Base-by-base conservation (phyloP, 2,113 vertebrate genomes). In the Theristicus caerulescens region DNA sequence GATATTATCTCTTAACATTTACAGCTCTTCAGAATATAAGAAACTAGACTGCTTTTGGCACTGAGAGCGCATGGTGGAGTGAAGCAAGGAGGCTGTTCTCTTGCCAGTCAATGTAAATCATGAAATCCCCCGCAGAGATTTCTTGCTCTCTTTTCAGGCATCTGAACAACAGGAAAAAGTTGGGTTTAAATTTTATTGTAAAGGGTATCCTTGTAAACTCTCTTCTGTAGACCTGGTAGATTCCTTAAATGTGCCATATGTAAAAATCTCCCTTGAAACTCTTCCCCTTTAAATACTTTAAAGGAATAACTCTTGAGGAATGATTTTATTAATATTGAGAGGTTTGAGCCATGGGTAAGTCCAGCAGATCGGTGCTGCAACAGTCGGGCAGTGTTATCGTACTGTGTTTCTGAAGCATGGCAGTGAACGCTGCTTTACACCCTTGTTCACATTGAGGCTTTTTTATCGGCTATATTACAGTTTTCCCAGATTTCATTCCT, bases 231-330 rank as follows among this genome's bases (percentile, higher is more conserved):
- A 20, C 11, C 34, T 10, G 1, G 15, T 29, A 0, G 1, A 17
- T 79, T 85, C 55, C 38, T 16, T 26, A 7, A 79, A 54, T 61
- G 47, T 73, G 18, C 36, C 38, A 4, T 74, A 13, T 73, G 61
- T 88, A 81, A 67, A 95, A 83, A 65, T 24, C 29, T 54, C 74
- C 55, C 70, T 86, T 89, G 59, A 82, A 90, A 61, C 31, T 79
- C 46, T 83, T 57, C 47, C 44, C 83, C 46, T 59, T 77, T 72
- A 81, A 58, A 31, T 74, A 74, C 62, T 78, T 91, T 46, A 57
- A 91, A 81, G 44, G 26, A 85, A 16, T 79, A 71, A 47, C 22
- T 73, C 58, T 34, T 19, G 21, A 65, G 72, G 82, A 65, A 40
- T 55, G 8, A 19, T 65, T 86, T 83, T 79, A 47, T 69, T 62